Conservation (phyloP, 2,888 invertebrate species). For the Colostygia pectinataria region DNA sequence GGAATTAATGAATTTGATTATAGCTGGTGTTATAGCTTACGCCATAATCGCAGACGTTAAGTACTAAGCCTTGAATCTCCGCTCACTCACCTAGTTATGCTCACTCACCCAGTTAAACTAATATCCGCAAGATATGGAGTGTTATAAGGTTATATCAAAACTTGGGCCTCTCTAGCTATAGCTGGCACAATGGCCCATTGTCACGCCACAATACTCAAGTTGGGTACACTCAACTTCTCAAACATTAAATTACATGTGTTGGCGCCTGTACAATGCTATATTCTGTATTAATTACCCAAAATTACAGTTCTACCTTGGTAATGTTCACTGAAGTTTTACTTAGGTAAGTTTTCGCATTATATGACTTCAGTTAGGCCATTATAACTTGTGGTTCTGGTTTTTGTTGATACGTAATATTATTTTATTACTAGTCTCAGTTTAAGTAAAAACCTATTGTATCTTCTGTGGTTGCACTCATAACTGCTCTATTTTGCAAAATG, state of each 20-base stretch:
- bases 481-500: no score
- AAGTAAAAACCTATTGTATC: no score
- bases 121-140: slow-evolving; percentile 19
- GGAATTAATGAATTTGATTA: no score
- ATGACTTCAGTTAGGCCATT: slow-evolving; percentile 11
- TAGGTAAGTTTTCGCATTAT: slow-evolving; percentile 1
- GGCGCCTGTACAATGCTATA: slow-evolving; percentile 16
- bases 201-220: slow-evolving; percentile 22
- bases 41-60: no score
- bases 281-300: slow-evolving; percentile 21
- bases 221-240: slow-evolving; percentile 12
- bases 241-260: slow-evolving; percentile 22
- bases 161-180: slow-evolving; percentile 6
- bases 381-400: slow-evolving; percentile 10
- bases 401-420: not conserved
- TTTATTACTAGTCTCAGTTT: no score
- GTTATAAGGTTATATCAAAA: slow-evolving; percentile 17
- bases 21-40: no score
- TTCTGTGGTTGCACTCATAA: no score
- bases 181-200: slow-evolving; percentile 26
- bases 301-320: slow-evolving; percentile 13
- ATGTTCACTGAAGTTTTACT: slow-evolving; percentile 8
- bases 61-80: slow-evolving; percentile 3
- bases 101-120: slow-evolving; percentile 10
- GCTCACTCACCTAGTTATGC: no score